phyloP scores from a whole-genome alignment of 2,888 invertebrate species.

The Acrobasis consociella region DNA sequence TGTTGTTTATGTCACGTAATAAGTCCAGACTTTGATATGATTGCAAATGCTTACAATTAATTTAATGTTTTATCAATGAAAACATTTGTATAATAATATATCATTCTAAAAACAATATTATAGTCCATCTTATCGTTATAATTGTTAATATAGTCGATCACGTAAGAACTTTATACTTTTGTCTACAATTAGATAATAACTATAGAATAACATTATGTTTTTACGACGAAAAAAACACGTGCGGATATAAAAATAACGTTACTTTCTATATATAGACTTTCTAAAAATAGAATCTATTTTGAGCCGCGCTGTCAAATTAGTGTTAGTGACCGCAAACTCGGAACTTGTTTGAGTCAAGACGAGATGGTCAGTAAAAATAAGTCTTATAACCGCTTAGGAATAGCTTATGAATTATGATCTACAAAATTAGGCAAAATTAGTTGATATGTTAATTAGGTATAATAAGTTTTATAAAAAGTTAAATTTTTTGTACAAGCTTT shows the following conservation, averaged over 20 bases:
- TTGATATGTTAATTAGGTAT: no score
- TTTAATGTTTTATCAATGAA: not conserved
- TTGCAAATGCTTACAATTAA: not conserved
- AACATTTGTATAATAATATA: not conserved
- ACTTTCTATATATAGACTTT: slow-evolving; percentile 11
- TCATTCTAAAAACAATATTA: no score
- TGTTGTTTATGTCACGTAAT: not conserved
- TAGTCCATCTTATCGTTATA: not conserved
- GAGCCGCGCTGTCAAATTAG: not conserved
- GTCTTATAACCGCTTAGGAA: not conserved
- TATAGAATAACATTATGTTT: not conserved
- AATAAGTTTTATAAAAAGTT: no score
- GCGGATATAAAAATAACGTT: slow-evolving; percentile 1
- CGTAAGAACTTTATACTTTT: not conserved
- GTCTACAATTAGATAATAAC: not conserved
- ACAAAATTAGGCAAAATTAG: not conserved
- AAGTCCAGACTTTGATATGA: not conserved
- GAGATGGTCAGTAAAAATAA: not conserved
- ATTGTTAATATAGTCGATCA: no score
- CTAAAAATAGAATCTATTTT: slow-evolving; percentile 20
- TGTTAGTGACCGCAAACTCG: slow-evolving; percentile 3
- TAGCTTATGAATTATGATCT: no score
- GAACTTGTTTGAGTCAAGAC: slow-evolving; percentile 2
- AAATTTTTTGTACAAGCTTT: no score
- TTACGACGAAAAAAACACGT: not conserved